These are phyloP conservation scores for Phaenicophaeus curvirostris DNA, from an alignment of 2,797 vertebrate species.

Conservation along the genomic window DNA sequence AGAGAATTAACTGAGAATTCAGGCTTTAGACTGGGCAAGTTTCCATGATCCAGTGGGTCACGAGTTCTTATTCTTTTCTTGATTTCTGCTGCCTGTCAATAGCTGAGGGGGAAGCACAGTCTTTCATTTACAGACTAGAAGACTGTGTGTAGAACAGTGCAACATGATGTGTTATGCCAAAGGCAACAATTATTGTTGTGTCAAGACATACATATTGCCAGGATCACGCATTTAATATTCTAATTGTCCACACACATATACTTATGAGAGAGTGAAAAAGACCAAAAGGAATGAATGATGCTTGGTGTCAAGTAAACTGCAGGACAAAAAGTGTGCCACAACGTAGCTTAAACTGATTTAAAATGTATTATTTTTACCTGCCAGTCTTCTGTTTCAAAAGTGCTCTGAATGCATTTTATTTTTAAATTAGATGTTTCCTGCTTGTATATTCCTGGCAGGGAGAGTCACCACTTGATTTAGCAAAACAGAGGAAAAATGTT, in stretches of 20 bases:
- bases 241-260: neutral
- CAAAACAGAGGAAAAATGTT: slow-evolving; percentile 97
- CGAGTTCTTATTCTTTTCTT: slow-evolving; percentile 72
- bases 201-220: neutral
- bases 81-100: slow-evolving; percentile 74
- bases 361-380: neutral
- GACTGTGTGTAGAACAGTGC: neutral
- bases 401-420: slow-evolving; percentile 21
- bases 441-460: slow-evolving; percentile 78
- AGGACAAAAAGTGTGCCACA: neutral
- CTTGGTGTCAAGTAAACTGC: slow-evolving; percentile 11
- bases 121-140: neutral
- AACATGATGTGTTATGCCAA: neutral
- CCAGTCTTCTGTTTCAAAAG: slow-evolving; percentile 31
- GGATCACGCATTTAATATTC: neutral
- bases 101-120: slow-evolving; percentile 12
- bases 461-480: slow-evolving; percentile 96
- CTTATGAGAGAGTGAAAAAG: neutral
- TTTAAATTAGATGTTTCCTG: slow-evolving; percentile 50
- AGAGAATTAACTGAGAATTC: slow-evolving; percentile 15
- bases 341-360: slow-evolving; percentile 4
- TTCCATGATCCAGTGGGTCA: slow-evolving; percentile 76
- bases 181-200: neutral
- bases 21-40: slow-evolving; percentile 28
- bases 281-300: slow-evolving; percentile 1